Percentiles rank a stretch among this genome's conserved stretches.
phyloP scores from a whole-genome alignment of 1,140 invertebrate species.

The Drosophila guanche region DNA sequence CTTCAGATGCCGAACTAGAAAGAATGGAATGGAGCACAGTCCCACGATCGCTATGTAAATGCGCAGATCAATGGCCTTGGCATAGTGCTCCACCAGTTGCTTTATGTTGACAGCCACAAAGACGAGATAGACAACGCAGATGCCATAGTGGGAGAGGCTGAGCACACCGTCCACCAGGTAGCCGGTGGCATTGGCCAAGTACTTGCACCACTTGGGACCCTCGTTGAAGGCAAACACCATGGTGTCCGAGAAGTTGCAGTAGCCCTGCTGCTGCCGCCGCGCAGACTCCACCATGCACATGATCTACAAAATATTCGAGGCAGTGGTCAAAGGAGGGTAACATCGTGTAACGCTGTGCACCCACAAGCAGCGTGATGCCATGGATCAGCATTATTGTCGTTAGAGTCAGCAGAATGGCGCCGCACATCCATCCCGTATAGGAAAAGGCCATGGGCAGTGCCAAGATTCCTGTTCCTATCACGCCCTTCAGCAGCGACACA shows the following conservation, averaged over 20 bases:
- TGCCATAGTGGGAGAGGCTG: constrained; percentile 27
- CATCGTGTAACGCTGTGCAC: background rate
- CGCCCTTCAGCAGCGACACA: constrained; percentile 31
- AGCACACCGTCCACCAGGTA: constrained; percentile 35
- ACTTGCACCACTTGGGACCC: constrained; percentile 31
- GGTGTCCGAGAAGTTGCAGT: constrained; percentile 28
- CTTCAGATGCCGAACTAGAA: constrained; percentile 42
- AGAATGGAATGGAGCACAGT: constrained; percentile 3
- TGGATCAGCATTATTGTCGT: constrained; percentile 21
- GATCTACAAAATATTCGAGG: constrained; percentile 10
- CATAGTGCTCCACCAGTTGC: constrained; percentile 24
- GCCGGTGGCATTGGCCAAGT: constrained; percentile 4
- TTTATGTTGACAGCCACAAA: constrained; percentile 37
- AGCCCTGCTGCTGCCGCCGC: constrained; percentile 22
- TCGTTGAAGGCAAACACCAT: constrained; percentile 36
- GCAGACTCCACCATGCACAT: constrained; percentile 47
- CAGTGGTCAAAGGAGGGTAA: too few species aligned
- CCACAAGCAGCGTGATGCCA: constrained; percentile 47
- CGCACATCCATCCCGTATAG: constrained; percentile 22
- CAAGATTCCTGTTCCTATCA: constrained; percentile 47
- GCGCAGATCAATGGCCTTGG: background rate
- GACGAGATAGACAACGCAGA: constrained; percentile 42
- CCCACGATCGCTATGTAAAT: constrained; percentile 26
- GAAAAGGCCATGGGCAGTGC: constrained; percentile 46
- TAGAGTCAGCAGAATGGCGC: constrained; percentile 3